A percentile compares a stretch with the other conserved stretches of the same genome.
These are phyloP conservation scores for Chaetura pelagica DNA, from an alignment of 2,113 vertebrate species.

Conservation along the genomic window DNA sequence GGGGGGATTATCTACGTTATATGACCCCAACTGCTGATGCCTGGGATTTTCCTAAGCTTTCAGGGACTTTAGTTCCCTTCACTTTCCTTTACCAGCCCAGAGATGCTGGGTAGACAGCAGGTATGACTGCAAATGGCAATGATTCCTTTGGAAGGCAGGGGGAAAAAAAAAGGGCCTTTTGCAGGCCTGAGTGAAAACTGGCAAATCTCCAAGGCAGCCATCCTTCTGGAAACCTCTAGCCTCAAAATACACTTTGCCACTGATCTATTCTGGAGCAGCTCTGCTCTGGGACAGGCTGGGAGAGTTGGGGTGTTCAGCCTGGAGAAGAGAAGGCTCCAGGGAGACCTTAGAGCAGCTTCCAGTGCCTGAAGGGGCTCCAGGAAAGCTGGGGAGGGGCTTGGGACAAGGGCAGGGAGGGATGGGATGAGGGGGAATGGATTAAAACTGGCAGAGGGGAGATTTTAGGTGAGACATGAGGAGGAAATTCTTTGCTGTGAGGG, in stretches of 20 bases:
- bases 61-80: neutral
- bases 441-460: no score
- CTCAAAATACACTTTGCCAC: neutral
- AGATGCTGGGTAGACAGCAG: neutral
- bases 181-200: neutral
- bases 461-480: no score
- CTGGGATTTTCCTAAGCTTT: neutral
- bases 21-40: neutral
- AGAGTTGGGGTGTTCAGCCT: no score
- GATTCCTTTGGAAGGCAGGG: neutral
- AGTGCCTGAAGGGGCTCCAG: no score
- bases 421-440: no score
- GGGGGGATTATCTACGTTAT: fast-evolving
- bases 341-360: no score
- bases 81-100: neutral
- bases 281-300: no score
- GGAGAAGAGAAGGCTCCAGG: no score
- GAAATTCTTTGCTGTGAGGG: no score
- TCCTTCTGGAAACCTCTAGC: constrained; percentile 24
- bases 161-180: neutral
- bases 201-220: neutral
- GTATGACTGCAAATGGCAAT: neutral
- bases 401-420: no score
- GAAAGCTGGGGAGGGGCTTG: no score
- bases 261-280: constrained; percentile 25